Percentiles rank a stretch among this genome's conserved stretches.
Evolutionary conservation across 2,888 invertebrate species (phyloP).

Genomic region (Pollenia labialis): DNA sequence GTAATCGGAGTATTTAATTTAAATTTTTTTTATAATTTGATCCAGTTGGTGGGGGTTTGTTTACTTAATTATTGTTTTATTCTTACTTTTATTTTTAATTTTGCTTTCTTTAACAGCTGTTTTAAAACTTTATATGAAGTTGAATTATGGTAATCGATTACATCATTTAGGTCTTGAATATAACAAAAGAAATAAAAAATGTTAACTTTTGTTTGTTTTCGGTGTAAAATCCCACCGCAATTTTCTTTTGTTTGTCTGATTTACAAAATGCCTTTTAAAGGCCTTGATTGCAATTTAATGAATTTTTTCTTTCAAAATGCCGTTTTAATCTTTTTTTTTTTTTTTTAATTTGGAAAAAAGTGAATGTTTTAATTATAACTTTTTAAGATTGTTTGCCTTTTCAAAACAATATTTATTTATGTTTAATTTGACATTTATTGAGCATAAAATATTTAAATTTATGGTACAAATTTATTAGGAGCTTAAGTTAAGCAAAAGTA

Average conservation of each 20-base stretch:
- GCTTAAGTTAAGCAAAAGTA: slow-evolving; percentile 29
- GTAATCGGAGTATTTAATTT: too few species aligned
- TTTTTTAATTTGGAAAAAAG: background rate
- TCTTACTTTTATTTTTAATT: slow-evolving; percentile 19
- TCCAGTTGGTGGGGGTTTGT: background rate
- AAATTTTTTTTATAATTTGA: too few species aligned
- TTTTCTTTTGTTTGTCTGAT: slow-evolving; percentile 35
- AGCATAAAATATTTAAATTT: slow-evolving; percentile 58
- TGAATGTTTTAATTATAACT: background rate
- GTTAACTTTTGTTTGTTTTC: background rate
- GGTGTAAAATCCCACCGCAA: slow-evolving; percentile 28
- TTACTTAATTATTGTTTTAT: background rate
- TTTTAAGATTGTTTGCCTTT: background rate
- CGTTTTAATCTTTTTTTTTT: background rate
- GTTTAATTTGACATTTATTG: slow-evolving; percentile 62
- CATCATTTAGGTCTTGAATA: slow-evolving; percentile 48
- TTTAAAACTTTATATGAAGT: slow-evolving; percentile 19
- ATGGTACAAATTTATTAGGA: slow-evolving; percentile 5
- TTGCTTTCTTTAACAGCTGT: background rate
- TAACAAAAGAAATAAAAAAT: slow-evolving; percentile 26
- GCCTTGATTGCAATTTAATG: slow-evolving; percentile 65
- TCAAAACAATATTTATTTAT: slow-evolving; percentile 42
- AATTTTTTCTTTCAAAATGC: slow-evolving; percentile 7
- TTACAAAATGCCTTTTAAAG: slow-evolving; percentile 2
- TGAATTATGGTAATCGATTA: slow-evolving; percentile 40